phyloP scores from a whole-genome alignment of 2,113 vertebrate species.

The Passerina amoena region DNA sequence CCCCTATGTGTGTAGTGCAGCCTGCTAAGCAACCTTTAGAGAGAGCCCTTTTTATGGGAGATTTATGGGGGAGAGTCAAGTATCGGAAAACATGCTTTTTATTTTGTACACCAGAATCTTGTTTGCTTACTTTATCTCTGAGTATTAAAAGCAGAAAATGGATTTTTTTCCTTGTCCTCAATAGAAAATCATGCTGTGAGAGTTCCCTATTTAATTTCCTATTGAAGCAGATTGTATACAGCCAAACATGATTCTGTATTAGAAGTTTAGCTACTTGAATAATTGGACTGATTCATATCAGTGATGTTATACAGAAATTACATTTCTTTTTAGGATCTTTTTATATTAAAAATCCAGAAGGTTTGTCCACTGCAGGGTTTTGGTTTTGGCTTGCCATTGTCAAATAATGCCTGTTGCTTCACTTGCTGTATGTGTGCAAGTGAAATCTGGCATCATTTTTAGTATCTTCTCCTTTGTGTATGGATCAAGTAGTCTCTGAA shows the following conservation, averaged over 20 bases:
- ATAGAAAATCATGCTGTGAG: background rate
- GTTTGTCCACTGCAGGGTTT: background rate
- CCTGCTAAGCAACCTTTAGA: background rate
- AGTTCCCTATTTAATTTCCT: background rate
- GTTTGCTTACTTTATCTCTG: conserved; percentile 20
- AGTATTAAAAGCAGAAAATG: conserved; percentile 25
- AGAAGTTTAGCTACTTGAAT: background rate
- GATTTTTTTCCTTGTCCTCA: background rate
- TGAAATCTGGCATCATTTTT: background rate
- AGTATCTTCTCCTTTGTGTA: background rate
- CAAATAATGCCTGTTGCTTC: background rate
- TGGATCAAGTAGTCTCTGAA: background rate
- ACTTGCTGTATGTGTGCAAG: background rate
- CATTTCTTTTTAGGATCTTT: background rate
- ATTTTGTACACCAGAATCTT: background rate
- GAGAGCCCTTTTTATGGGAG: background rate
- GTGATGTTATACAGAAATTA: background rate
- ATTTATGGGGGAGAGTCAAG: background rate
- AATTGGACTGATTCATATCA: background rate
- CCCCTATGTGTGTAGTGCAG: background rate
- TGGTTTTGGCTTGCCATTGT: background rate
- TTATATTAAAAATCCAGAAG: background rate
- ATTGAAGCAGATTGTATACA: background rate
- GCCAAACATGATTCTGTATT: background rate
- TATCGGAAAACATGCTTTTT: background rate